Evolutionary conservation across 2,113 vertebrate genomes (phyloP).

Genomic region (Phycodurus eques): DNA sequence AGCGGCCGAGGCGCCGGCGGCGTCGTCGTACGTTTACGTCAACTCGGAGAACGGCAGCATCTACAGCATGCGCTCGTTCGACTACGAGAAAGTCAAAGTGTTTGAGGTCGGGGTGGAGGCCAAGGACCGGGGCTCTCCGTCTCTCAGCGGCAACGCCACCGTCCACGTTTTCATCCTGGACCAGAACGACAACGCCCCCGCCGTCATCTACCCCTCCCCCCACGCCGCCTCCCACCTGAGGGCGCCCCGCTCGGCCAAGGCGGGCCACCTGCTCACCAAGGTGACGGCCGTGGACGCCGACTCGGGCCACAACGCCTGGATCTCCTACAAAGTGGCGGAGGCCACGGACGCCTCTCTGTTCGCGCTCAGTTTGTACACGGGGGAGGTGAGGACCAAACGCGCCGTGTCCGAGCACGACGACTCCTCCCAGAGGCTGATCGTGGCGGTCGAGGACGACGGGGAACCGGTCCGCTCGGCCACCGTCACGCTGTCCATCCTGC

Average conservation of each 20-base stretch:
- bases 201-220: conserved; percentile 69
- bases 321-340: conserved; percentile 75
- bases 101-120: conserved; percentile 78
- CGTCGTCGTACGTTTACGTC: conserved; percentile 78
- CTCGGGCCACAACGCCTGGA: conserved; percentile 80
- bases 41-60: conserved; percentile 79
- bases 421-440: conserved; percentile 73
- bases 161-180: conserved; percentile 77
- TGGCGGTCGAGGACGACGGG: conserved; percentile 75
- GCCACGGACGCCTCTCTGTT: conserved; percentile 73
- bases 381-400: conserved; percentile 76
- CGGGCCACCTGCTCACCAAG: conserved; percentile 78
- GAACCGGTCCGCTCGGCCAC: conserved; percentile 72
- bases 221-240: conserved; percentile 68
- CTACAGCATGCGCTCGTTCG: conserved; percentile 75
- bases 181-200: conserved; percentile 78
- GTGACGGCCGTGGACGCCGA: conserved; percentile 80
- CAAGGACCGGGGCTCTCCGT: conserved; percentile 74
- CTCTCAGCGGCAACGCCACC: conserved; percentile 69
- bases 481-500: conserved; percentile 68
- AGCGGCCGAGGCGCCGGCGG: conserved; percentile 66
- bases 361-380: conserved; percentile 70
- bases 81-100: conserved; percentile 80
- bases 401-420: conserved; percentile 70
- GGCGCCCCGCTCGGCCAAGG: conserved; percentile 70